These are phyloP conservation scores for Daboia siamensis DNA, from an alignment of 2,113 vertebrate species.

Conservation along the genomic window DNA sequence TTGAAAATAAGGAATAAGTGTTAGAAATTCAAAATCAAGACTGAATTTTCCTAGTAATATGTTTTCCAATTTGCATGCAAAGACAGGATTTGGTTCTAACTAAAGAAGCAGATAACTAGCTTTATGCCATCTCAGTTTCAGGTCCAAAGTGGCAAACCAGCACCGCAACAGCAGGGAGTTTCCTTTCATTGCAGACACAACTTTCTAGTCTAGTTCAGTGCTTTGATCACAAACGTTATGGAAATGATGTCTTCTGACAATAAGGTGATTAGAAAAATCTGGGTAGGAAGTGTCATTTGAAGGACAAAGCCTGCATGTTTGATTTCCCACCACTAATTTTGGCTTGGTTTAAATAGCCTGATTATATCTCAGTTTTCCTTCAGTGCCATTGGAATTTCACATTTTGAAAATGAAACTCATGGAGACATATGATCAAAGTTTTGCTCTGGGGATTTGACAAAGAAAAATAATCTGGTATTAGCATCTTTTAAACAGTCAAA, in stretches of 20 bases:
- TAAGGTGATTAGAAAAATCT: conserved; percentile 51
- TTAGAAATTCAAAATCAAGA: background rate
- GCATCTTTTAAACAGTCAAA: background rate
- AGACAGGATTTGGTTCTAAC: background rate
- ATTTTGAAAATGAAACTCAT: conserved; percentile 15
- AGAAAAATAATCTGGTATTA: background rate
- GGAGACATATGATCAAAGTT: background rate
- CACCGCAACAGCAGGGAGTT: background rate
- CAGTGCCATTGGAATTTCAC: background rate
- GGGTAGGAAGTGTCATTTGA: conserved; percentile 26
- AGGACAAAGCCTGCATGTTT: conserved; percentile 22
- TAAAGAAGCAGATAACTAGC: background rate
- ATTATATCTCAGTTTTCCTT: conserved; percentile 20
- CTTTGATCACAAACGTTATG: conserved; percentile 53
- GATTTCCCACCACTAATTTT: conserved; percentile 25
- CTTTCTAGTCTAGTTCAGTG: conserved; percentile 15
- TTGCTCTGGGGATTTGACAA: background rate
- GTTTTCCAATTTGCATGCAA: background rate
- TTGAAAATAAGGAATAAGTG: background rate
- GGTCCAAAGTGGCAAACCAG: background rate
- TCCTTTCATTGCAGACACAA: conserved; percentile 14
- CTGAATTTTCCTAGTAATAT: background rate
- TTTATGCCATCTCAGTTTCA: background rate
- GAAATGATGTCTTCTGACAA: conserved; percentile 47
- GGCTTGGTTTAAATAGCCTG: background rate